phyloP scores from a whole-genome alignment of 1,140 invertebrate genomes.

The Nylanderia fulva region DNA sequence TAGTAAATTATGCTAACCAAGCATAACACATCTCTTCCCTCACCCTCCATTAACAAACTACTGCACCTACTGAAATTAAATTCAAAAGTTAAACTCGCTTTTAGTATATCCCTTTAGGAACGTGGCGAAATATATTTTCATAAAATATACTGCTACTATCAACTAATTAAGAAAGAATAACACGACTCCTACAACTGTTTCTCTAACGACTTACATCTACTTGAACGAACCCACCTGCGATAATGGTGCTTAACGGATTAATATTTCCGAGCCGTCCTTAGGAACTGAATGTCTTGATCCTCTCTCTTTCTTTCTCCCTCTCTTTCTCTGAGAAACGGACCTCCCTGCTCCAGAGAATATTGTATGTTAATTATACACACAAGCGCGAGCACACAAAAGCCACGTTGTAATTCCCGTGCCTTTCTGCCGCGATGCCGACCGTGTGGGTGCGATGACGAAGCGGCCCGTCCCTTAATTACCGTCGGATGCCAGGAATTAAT shows the following conservation, averaged over 20 bases:
- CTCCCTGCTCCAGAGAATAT: constrained; percentile 38
- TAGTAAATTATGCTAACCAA: constrained; percentile 16
- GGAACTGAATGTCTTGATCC: constrained; percentile 38
- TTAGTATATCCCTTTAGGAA: not conserved
- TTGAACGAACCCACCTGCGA: not conserved
- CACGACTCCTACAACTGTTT: not conserved
- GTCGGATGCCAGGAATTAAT: constrained; percentile 64
- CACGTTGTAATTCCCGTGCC: constrained; percentile 35
- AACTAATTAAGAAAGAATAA: not conserved
- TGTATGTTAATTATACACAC: constrained; percentile 54
- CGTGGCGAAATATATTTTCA: not conserved
- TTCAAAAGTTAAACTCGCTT: not conserved
- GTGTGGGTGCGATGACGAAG: constrained; percentile 65
- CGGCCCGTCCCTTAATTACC: constrained; percentile 62
- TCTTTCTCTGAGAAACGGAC: not conserved
- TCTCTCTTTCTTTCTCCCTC: not conserved
- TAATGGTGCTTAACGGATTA: constrained; percentile 32
- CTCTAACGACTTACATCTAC: not conserved
- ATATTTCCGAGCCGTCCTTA: constrained; percentile 1
- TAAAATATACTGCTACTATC: not conserved
- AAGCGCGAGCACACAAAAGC: constrained; percentile 11
- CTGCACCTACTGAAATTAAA: constrained; percentile 11
- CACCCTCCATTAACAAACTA: not conserved
- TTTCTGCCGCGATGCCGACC: constrained; percentile 11
- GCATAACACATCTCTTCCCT: no score